These are phyloP conservation scores for Nemoura dubitans DNA, from an alignment of 2,888 invertebrate species.

Conservation along the genomic window DNA sequence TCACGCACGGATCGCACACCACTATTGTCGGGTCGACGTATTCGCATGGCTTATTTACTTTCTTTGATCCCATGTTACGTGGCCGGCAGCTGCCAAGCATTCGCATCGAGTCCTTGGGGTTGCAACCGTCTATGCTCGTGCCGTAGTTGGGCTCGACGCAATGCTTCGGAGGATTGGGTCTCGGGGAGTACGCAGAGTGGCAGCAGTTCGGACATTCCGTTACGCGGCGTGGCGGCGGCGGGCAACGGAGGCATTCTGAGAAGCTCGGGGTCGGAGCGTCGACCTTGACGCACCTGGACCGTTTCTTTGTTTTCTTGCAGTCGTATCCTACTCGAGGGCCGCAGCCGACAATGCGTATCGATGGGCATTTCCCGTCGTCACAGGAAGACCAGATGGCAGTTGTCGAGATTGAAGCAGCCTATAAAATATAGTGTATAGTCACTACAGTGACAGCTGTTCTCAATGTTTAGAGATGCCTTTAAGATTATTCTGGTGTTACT, in stretches of 20 bases:
- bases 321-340: background rate
- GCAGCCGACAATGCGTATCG: background rate
- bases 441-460: too few species aligned
- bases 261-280: background rate
- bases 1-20: background rate
- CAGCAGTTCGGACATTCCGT: background rate
- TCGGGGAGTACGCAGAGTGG: background rate
- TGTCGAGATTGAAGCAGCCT: background rate
- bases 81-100: background rate
- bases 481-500: background rate
- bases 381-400: background rate
- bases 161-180: background rate
- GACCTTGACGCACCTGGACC: background rate
- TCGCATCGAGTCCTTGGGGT: background rate
- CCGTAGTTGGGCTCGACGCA: background rate
- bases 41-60: background rate
- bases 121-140: background rate
- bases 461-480: too few species aligned
- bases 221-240: background rate
- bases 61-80: background rate
- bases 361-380: background rate
- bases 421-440: background rate
- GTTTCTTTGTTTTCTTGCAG: background rate
- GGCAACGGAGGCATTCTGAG: background rate
- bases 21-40: background rate